A percentile compares a stretch with the other conserved stretches of the same genome.
Conservation (phyloP, 2,113 vertebrate species). For the Himantopus leucocephalus region DNA sequence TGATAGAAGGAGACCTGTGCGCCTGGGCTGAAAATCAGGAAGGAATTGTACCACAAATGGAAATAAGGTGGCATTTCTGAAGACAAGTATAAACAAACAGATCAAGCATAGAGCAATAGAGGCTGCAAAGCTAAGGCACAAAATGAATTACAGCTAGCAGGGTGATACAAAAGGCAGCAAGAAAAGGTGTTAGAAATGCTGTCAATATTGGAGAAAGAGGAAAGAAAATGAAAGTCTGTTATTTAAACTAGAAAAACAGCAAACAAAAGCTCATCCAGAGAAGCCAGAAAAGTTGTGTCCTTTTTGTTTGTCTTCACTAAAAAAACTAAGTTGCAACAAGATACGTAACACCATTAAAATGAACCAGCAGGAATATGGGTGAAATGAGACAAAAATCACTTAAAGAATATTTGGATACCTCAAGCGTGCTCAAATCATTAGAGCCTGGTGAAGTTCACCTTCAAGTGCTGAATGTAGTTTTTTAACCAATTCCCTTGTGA, state of each 20-base stretch:
- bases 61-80: conserved; percentile 40
- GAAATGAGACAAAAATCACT: neutral
- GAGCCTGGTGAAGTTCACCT: neutral
- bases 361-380: neutral
- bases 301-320: neutral
- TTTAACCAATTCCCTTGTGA: neutral
- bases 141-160: conserved; percentile 42
- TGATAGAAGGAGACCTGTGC: neutral
- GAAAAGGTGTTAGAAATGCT: conserved; percentile 42
- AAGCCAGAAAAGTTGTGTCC: neutral
- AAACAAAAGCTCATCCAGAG: conserved; percentile 19
- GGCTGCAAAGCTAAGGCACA: conserved; percentile 21
- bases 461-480: neutral
- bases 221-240: conserved; percentile 31
- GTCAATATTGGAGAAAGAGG: conserved; percentile 1
- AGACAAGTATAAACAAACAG: conserved; percentile 31
- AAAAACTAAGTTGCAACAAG: neutral
- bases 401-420: neutral
- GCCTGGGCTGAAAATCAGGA: neutral
- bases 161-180: conserved; percentile 27
- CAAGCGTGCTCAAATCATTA: neutral
- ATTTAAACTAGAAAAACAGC: conserved; percentile 37
- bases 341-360: neutral
- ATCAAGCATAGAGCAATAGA: neutral
- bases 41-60: conserved; percentile 31